Evolutionary conservation across 2,113 vertebrate species (phyloP).

Genomic region (Orientallactaga bullata): DNA sequence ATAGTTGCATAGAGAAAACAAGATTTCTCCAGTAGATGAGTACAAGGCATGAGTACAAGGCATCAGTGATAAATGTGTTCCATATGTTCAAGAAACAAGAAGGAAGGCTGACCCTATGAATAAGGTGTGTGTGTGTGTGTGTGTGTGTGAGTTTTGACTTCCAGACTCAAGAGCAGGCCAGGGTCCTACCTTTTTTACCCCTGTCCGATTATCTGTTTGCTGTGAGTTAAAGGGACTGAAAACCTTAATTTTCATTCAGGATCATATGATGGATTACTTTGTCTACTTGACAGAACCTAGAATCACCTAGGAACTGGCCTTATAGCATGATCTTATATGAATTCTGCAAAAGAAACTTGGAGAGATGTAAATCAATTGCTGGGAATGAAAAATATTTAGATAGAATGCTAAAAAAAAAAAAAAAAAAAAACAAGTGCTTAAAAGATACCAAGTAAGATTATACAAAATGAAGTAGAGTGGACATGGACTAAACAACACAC

Average conservation of each 20-base stretch:
- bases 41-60: not conserved
- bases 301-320: too few species aligned
- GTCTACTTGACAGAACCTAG: too few species aligned
- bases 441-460: not conserved
- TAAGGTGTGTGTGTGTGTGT: too few species aligned
- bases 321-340: too few species aligned
- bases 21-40: not conserved
- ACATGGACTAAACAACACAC: not conserved
- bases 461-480: not conserved
- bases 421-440: not conserved
- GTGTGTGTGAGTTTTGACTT: too few species aligned
- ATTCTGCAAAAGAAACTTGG: not conserved
- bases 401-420: not conserved
- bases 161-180: too few species aligned
- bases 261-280: too few species aligned
- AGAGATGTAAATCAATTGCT: not conserved
- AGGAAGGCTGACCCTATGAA: not conserved
- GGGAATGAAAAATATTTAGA: not conserved
- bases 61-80: not conserved
- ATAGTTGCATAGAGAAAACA: not conserved
- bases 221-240: too few species aligned
- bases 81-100: not conserved
- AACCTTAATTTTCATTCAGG: too few species aligned
- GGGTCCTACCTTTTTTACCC: too few species aligned
- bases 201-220: too few species aligned